These are phyloP conservation scores for zebrafish (Danio rerio) DNA, from an alignment of 2,113 vertebrate species.

Conservation along the genomic window DNA sequence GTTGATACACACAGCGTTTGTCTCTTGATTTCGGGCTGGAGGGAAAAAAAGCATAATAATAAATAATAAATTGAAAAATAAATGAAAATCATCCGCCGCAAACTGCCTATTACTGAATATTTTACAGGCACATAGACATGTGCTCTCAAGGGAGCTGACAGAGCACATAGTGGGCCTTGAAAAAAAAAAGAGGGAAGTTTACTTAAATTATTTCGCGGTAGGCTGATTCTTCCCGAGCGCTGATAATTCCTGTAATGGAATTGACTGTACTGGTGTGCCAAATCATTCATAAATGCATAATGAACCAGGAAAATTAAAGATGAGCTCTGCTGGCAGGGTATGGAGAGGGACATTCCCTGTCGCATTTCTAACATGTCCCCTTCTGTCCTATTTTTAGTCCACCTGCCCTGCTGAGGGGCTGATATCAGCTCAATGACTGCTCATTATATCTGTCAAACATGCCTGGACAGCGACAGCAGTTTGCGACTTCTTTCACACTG, in stretches of 20 bases:
- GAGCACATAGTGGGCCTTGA: constrained; percentile 1
- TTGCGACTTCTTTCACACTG: background rate
- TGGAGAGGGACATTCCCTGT: constrained; percentile 28
- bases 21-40: constrained; percentile 17
- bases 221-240: constrained; percentile 46
- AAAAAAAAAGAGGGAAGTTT: constrained; percentile 41
- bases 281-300: constrained; percentile 57
- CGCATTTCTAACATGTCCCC: constrained; percentile 33
- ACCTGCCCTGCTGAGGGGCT: constrained; percentile 21
- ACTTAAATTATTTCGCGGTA: constrained; percentile 52
- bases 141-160: constrained; percentile 20
- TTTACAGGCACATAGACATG: constrained; percentile 15
- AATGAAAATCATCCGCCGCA: constrained; percentile 33
- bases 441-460: constrained; percentile 17
- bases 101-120: constrained; percentile 42
- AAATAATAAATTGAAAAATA: constrained; percentile 48
- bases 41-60: constrained; percentile 30
- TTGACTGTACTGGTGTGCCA: constrained; percentile 53
- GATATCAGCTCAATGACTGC: constrained; percentile 37
- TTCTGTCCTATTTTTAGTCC: constrained; percentile 27
- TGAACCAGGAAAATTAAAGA: constrained; percentile 56
- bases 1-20: constrained; percentile 26
- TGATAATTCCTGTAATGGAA: constrained; percentile 55
- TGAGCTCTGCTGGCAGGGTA: constrained; percentile 31
- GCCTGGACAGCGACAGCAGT: background rate